Base-by-base conservation (phyloP, 2,888 invertebrate genomes). In the Smittia sp. region DNA sequence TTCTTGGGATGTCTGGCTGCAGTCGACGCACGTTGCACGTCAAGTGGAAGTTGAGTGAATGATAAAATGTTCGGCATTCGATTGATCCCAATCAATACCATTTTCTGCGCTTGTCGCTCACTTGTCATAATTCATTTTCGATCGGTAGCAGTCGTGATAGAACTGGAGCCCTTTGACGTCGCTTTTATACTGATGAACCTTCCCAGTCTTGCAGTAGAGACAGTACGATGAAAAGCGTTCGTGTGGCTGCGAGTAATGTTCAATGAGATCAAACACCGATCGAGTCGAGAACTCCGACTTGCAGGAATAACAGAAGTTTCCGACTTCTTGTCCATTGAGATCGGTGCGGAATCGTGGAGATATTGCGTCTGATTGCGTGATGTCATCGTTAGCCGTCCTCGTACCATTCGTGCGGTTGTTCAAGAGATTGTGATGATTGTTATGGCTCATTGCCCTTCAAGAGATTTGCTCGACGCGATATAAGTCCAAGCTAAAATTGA, bases 151-250 rank as follows among this genome's bases (percentile, higher is more conserved):
- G 20, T 73, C 73, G 20, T 73, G 73, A 27, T 73, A 73, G 32
- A 65, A 52, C 46, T 73, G 65, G 1, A 46, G 11, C 7, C 73
- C 73, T 65, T 73, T 73, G 11, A 9, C 24, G n/a, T 72, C 15
- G 4, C 65, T 65, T 73, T 39, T 73, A 18, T 73, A 73, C 22
- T 73, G 73, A 73, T 73, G 73, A 22, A 73, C 65, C 63, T 73
- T 73, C 63, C 73, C 73, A 27, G 72, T 72, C 25, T 65, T 63
- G 25, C 73, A 73, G 41, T 73, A 73, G n/a, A 73, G 20, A n/a
- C 73, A 73, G 6, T 73, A 46, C 4, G 65, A 41, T 11, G 22
- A 39, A 25, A 32, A 73, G 9, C 39, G 20, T 32, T 73, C 73
- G 15, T 73, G 73, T 2, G 63, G 65, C 20, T 20, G 38, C 18